Evolutionary conservation across 2,113 vertebrate genomes (phyloP).

Genomic region (Gavialis gangeticus): DNA sequence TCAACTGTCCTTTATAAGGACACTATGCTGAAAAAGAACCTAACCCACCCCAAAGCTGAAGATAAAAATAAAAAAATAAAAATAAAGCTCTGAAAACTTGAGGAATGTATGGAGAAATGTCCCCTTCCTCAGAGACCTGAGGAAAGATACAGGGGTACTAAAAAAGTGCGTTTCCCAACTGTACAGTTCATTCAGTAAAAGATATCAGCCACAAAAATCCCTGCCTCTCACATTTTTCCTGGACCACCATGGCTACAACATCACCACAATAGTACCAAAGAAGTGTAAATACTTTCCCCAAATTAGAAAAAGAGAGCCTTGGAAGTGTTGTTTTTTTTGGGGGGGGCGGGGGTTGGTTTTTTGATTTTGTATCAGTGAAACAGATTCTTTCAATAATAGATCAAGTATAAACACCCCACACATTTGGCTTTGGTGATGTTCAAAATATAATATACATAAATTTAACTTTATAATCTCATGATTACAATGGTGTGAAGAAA

Average conservation of each 20-base stretch:
- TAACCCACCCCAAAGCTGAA: not conserved
- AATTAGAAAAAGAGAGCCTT: slow-evolving; percentile 49
- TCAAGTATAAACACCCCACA: slow-evolving; percentile 70
- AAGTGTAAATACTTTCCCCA: slow-evolving; percentile 9
- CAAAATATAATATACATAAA: slow-evolving; percentile 80
- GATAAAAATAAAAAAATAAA: not conserved
- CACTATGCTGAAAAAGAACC: not conserved
- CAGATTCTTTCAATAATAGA: slow-evolving; percentile 74
- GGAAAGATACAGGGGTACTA: too few species aligned
- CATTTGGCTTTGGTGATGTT: slow-evolving; percentile 71
- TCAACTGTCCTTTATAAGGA: not conserved
- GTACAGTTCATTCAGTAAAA: too few species aligned
- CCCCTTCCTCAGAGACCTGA: too few species aligned
- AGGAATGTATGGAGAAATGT: not conserved
- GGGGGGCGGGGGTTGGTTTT: too few species aligned
- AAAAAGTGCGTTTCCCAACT: too few species aligned
- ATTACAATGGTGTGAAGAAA: slow-evolving; percentile 66
- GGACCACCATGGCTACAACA: too few species aligned
- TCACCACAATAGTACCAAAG: too few species aligned
- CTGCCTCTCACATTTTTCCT: too few species aligned
- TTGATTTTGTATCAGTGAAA: slow-evolving; percentile 66
- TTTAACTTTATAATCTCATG: slow-evolving; percentile 77
- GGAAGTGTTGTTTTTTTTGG: slow-evolving; percentile 51
- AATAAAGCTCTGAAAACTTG: slow-evolving; percentile 42
- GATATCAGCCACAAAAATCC: too few species aligned